Base-by-base conservation (phyloP, 2,888 invertebrate species). In the Odontocerum albicorne region DNA sequence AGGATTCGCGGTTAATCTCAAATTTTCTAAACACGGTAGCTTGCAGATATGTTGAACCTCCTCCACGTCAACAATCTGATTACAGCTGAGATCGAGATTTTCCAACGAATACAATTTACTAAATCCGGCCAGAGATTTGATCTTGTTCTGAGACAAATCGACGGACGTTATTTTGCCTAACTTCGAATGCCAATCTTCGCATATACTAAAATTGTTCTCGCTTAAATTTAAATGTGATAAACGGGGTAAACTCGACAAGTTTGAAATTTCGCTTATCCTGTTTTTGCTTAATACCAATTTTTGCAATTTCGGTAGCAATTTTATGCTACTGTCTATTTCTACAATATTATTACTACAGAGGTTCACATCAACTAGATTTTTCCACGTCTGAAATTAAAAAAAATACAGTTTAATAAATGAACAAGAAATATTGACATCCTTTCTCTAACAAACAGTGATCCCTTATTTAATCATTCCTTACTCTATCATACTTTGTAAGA, bases 1-100 rank as follows among this genome's bases (percentile, higher is more conserved):
- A 12, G 91, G 90, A 75, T 97, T 97, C 0, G 94, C 95, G 0
- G 89, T 90, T 39, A 97, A 74, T 66, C 87, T 82, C n/a, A 97
- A 73, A 70, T 87, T 85, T 68, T 95, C 95, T 49, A 98, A 72
- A 66, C 92, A 90, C 0, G 96, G 96, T 35, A 98, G 72, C 57
- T 83, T 82, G 31, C 90, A 87, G 40, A 96, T 80, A 70, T 88
- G 78, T 62, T 85, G 84, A 0, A 96, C 87, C 69, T 95, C 92
- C 62, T 87, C 85, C 7, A 96, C 84, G 52, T 89, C 85, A 2
- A 81, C 79, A 38, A 98, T 86, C 52, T 82, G 75, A 74, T 98
- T 98, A 63, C 90, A 89, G 64, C 92, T 90, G 38, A 96, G 77
- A 75, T 96, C 90, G 59, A 98, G 74, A 63, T 82, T 86, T 63